Conservation (phyloP, 2,797 vertebrate genomes). For the Falco cherrug region DNA sequence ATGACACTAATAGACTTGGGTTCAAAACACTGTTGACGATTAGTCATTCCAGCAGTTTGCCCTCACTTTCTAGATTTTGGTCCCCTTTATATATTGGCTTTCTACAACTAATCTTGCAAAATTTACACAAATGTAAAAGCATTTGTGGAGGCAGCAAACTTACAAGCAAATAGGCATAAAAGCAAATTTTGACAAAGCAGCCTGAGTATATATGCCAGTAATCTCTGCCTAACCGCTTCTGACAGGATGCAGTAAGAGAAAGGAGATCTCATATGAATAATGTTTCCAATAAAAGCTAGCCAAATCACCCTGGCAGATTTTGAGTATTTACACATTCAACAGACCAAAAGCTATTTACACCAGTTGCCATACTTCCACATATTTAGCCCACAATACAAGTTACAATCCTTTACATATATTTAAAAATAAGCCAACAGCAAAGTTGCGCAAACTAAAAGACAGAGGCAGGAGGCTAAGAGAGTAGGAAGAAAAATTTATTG, state of each 20-base stretch:
- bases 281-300: background rate
- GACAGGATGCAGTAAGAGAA: conserved; percentile 15
- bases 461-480: background rate
- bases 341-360: conserved; percentile 47
- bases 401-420: background rate
- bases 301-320: background rate
- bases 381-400: conserved; percentile 3
- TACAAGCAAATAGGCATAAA: background rate
- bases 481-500: background rate
- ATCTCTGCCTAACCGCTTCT: background rate
- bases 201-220: background rate
- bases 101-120: background rate
- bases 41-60: background rate
- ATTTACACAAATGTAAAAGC: background rate
- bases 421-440: background rate
- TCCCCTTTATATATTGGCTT: background rate
- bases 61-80: background rate
- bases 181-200: background rate
- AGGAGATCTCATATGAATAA: background rate
- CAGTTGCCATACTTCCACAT: background rate
- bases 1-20: background rate
- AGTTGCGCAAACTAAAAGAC: background rate
- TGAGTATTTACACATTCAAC: conserved; percentile 4
- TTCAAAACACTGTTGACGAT: background rate
- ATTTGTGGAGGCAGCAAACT: background rate